Evolutionary conservation across 2,113 vertebrate genomes (phyloP).

Genomic region (Myanophis thanlyinensis): DNA sequence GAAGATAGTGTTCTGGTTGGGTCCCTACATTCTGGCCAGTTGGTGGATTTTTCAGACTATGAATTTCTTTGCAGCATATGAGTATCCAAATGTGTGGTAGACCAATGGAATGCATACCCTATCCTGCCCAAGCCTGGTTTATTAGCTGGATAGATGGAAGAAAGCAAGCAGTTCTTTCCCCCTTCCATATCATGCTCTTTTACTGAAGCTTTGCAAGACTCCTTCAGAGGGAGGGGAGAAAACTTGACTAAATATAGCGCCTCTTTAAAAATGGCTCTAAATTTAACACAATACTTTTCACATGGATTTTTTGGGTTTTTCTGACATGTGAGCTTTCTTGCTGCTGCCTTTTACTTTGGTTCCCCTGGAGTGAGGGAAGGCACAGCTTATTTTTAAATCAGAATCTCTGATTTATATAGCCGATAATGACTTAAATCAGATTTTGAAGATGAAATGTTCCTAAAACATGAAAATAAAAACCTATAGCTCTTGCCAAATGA

Average conservation of each 20-base stretch:
- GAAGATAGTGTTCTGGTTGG: neutral
- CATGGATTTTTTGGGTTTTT: neutral
- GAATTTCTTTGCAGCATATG: neutral
- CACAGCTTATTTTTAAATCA: constrained; percentile 7
- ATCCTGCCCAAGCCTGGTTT: neutral
- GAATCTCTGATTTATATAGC: constrained; percentile 5
- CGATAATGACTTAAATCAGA: neutral
- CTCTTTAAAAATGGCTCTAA: constrained; percentile 35
- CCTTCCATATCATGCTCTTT: fast-evolving
- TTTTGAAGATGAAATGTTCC: neutral
- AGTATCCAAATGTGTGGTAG: neutral
- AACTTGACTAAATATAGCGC: constrained; percentile 52
- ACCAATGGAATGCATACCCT: neutral
- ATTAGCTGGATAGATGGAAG: fast-evolving
- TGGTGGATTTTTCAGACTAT: neutral
- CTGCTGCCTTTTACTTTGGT: constrained; percentile 12
- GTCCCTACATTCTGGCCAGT: neutral
- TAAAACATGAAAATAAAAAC: neutral
- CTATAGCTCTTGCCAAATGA: neutral
- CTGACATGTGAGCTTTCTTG: neutral
- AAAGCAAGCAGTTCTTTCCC: fast-evolving
- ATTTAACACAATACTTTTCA: constrained; percentile 39
- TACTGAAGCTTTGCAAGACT: neutral
- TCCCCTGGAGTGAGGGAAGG: neutral
- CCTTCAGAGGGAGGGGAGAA: neutral